Percentiles rank a stretch among this genome's conserved stretches.
Conservation (phyloP, 1,140 invertebrate species). For the Glossosoma conforme region DNA sequence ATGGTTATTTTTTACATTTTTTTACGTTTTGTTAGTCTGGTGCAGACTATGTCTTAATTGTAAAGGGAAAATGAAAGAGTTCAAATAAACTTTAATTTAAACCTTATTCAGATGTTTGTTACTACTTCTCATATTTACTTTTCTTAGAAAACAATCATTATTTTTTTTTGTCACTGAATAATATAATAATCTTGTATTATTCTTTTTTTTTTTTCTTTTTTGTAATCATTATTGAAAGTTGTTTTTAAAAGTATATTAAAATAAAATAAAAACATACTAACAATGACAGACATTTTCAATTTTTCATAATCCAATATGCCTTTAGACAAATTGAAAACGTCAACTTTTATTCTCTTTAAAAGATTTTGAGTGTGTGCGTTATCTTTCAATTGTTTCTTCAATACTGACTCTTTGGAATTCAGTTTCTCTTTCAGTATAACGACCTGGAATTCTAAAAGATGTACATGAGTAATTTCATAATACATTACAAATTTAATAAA, state of each 20-base stretch:
- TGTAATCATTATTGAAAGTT: not conserved
- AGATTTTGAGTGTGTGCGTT: slow-evolving; percentile 61
- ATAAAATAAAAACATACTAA: slow-evolving; percentile 30
- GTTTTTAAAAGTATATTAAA: not conserved
- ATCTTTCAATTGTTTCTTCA: slow-evolving; percentile 59
- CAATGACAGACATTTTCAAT: slow-evolving; percentile 73
- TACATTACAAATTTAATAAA: not conserved
- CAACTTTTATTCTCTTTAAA: slow-evolving; percentile 69
- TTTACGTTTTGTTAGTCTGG: too few relatives aligned
- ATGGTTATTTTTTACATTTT: too few relatives aligned
- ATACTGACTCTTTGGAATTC: slow-evolving; percentile 60
- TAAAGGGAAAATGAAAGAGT: too few relatives aligned
- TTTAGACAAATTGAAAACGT: slow-evolving; percentile 69
- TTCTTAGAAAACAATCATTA: too few relatives aligned
- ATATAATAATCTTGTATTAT: too few relatives aligned
- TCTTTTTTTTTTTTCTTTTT: too few relatives aligned
- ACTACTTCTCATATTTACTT: too few relatives aligned
- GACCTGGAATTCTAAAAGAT: slow-evolving; percentile 64
- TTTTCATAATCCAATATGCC: slow-evolving; percentile 71
- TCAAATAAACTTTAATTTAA: too few relatives aligned
- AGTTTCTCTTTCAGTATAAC: slow-evolving; percentile 73
- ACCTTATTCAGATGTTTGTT: too few relatives aligned
- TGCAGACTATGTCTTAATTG: too few relatives aligned
- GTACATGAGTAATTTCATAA: slow-evolving; percentile 18
- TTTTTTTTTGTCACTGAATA: too few relatives aligned